phyloP scores from a whole-genome alignment of 2,113 vertebrate species.

The Oncorhynchus kisutch region DNA sequence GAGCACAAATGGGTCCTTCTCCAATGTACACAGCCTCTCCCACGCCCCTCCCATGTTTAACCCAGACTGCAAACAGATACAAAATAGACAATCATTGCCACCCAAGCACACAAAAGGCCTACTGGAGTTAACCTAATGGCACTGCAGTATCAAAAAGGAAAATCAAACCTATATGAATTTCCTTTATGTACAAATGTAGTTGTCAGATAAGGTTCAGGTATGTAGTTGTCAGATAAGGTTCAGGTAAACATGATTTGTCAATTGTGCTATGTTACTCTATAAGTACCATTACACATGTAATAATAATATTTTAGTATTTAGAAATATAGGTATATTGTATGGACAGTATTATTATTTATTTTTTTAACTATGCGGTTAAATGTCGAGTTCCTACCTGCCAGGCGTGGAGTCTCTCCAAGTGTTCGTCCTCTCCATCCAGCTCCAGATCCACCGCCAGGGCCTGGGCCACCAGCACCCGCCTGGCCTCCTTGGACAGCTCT shows the following conservation, averaged over 20 bases:
- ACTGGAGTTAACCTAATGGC: background rate
- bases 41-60: constrained; percentile 90
- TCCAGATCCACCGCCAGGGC: constrained; percentile 85
- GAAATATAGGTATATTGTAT: too few species aligned
- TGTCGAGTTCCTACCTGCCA: constrained; percentile 83
- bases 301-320: too few species aligned
- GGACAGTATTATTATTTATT: too few species aligned
- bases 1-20: constrained; percentile 89
- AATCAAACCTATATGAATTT: too few species aligned
- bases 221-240: too few species aligned
- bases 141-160: background rate
- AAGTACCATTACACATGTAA: too few species aligned
- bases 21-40: constrained; percentile 84
- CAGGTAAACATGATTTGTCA: too few species aligned
- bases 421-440: constrained; percentile 76
- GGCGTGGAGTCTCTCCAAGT: constrained; percentile 77
- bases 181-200: too few species aligned
- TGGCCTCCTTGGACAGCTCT: constrained; percentile 79
- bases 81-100: background rate
- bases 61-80: constrained; percentile 76
- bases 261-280: too few species aligned
- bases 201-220: too few species aligned
- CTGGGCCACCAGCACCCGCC: constrained; percentile 84
- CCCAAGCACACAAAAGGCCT: background rate
- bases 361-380: too few species aligned